Evolutionary conservation across 2,113 vertebrate species (phyloP).

Genomic region (Aplodontia rufa): DNA sequence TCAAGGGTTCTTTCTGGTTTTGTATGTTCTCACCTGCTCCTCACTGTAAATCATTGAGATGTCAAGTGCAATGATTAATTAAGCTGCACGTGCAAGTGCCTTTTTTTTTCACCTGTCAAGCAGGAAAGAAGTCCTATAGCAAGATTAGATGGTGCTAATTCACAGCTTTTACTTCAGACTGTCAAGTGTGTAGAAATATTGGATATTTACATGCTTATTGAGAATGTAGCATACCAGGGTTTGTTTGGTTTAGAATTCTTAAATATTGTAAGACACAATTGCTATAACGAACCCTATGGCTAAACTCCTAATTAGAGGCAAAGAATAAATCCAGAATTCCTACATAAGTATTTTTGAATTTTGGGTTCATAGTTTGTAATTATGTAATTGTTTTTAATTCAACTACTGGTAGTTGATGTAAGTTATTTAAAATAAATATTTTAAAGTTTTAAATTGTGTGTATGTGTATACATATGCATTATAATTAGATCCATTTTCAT

Average conservation of each 20-base stretch:
- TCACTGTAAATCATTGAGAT: constrained; percentile 93
- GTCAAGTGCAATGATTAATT: constrained; percentile 94
- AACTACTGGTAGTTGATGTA: constrained; percentile 22
- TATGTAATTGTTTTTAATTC: constrained; percentile 54
- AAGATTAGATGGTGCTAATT: constrained; percentile 81
- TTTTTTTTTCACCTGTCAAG: constrained; percentile 93
- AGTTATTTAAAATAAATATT: constrained; percentile 53
- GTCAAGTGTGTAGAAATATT: constrained; percentile 77
- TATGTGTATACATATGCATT: background rate
- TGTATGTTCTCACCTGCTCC: constrained; percentile 97
- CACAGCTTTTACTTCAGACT: constrained; percentile 74
- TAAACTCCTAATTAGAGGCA: constrained; percentile 64
- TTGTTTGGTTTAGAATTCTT: constrained; percentile 60
- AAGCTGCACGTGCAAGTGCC: constrained; percentile 92
- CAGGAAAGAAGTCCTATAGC: constrained; percentile 82
- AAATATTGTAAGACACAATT: constrained; percentile 53
- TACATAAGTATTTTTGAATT: constrained; percentile 65
- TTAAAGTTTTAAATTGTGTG: constrained; percentile 17
- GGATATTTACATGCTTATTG: constrained; percentile 74
- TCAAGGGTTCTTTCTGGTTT: constrained; percentile 88
- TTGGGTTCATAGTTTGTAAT: constrained; percentile 53
- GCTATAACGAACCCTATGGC: constrained; percentile 47
- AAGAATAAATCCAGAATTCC: constrained; percentile 53
- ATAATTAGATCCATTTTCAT: background rate
- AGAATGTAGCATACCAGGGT: constrained; percentile 34